Evolutionary conservation across 2,888 invertebrate species (phyloP), one percentile per base, ranked within the genome.

Genomic region (Nomada goodeniana): DNA sequence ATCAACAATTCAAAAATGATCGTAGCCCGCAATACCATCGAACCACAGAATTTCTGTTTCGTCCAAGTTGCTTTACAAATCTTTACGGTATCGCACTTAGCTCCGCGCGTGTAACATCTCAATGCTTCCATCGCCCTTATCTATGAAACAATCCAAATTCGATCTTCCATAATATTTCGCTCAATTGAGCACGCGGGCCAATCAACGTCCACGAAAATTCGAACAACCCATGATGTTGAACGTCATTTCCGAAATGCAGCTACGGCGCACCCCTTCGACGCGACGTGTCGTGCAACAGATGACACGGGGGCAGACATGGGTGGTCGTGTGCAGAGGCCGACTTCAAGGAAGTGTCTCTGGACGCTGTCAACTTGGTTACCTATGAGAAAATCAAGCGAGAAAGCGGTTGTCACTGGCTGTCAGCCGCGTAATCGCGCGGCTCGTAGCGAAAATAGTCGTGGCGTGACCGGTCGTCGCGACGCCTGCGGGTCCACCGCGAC

Each of bases 401-500:
- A 90, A 82, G 85, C 82, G 80, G 88, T 88, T 90, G 90, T 91
- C 90, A 90, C 89, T 88, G 76, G 76, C 82, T 89, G 90, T 89
- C 90, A 87, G 83, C 71, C 81, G 85, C 84, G 83, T 91, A 89
- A 90, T 90, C 88, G 87, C 78, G 52, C 72, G 65, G 64, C 63
- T 52, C 57, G 79, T 73, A 87, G 91, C 90, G 88, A 91, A 91
- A 91, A 91, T 91, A 92, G 89, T 86, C 73, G 69, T 83, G 71
- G 78, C 83, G 86, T 82, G 80, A 79, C 71, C 71, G 68, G 61
- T 73, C 75, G 77, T 75, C 83, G 81, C 60, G 77, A 76, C 83
- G 81, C 60, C 81, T 71, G 81, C 80, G 73, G 75, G 84, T 83
- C 83, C 84, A 80, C 68, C 80, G 87, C 72, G 87, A 85, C 93